These are phyloP conservation scores for Venturia canescens DNA, from an alignment of 1,140 invertebrate species.

Conservation along the genomic window DNA sequence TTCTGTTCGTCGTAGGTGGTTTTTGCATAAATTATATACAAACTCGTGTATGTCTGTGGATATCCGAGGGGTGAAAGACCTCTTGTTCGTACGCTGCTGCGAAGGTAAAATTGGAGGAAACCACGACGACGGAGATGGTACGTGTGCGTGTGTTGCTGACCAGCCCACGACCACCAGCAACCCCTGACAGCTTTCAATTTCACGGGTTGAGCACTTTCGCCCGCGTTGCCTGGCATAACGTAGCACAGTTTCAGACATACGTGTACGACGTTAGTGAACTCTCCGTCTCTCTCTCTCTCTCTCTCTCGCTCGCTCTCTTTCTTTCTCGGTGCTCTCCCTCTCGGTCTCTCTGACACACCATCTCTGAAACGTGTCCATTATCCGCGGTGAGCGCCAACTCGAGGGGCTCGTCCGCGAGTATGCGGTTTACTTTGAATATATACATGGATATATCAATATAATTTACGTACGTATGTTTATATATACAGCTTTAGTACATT, in stretches of 20 bases:
- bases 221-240: not conserved
- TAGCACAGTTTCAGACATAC: conserved; percentile 4
- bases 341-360: not conserved
- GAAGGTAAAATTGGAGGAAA: conserved; percentile 54
- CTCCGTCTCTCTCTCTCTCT: conserved; percentile 16
- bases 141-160: conserved; percentile 18
- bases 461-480: not conserved
- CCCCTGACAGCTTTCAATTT: conserved; percentile 57
- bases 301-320: not conserved
- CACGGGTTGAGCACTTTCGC: conserved; percentile 52
- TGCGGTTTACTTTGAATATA: not conserved
- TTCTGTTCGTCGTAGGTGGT: not conserved
- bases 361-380: conserved; percentile 41
- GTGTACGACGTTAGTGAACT: conserved; percentile 28
- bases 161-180: conserved; percentile 35
- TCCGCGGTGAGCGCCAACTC: conserved; percentile 32
- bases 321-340: conserved; percentile 6
- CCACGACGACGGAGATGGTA: conserved; percentile 18
- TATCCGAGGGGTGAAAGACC: not conserved
- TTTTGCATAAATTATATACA: not conserved
- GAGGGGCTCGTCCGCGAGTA: conserved; percentile 23
- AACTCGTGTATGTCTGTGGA: not conserved
- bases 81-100: conserved; percentile 41
- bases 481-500: conserved; percentile 9
- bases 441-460: not conserved